Conservation (phyloP, 23 tunicate genomes). For the Trididemnum clinides region DNA sequence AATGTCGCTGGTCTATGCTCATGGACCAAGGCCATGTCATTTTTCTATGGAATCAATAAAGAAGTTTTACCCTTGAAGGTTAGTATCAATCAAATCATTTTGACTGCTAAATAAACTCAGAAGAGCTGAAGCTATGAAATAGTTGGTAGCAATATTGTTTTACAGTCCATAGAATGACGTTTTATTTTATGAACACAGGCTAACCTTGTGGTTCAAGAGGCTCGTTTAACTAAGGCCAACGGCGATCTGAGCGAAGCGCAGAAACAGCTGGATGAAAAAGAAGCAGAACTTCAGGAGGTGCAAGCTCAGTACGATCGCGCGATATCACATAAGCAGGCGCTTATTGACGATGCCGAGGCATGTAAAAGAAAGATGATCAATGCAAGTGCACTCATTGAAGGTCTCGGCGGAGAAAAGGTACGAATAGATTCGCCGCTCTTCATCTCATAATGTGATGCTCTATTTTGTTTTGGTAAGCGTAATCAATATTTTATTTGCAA, state of each 20-base stretch:
- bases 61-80: slow-evolving; percentile 99
- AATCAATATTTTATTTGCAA: too few relatives aligned
- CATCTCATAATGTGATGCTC: too few relatives aligned
- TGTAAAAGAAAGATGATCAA: slow-evolving; percentile 97
- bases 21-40: slow-evolving; percentile 98
- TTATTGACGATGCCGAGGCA: slow-evolving; percentile 97
- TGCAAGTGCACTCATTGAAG: slow-evolving; percentile 98
- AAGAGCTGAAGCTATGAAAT: too few relatives aligned
- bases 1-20: slow-evolving; percentile 98
- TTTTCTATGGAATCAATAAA: slow-evolving; percentile 94
- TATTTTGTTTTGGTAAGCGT: too few relatives aligned
- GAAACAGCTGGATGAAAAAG: slow-evolving; percentile 75
- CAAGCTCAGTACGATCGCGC: slow-evolving; percentile 94
- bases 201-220: slow-evolving; percentile 87
- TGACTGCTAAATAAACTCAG: too few relatives aligned
- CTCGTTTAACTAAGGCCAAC: slow-evolving; percentile 70
- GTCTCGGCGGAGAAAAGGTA: slow-evolving; percentile 98
- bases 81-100: too few relatives aligned
- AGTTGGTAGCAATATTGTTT: too few relatives aligned
- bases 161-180: too few relatives aligned
- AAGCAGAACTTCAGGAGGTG: slow-evolving; percentile 86
- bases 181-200: too few relatives aligned
- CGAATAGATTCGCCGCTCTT: too few relatives aligned
- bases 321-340: slow-evolving; percentile 90
- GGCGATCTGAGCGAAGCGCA: slow-evolving; percentile 90